Evolutionary conservation across 2,797 vertebrate species (phyloP).

Genomic region (Lithobates sylvaticus): DNA sequence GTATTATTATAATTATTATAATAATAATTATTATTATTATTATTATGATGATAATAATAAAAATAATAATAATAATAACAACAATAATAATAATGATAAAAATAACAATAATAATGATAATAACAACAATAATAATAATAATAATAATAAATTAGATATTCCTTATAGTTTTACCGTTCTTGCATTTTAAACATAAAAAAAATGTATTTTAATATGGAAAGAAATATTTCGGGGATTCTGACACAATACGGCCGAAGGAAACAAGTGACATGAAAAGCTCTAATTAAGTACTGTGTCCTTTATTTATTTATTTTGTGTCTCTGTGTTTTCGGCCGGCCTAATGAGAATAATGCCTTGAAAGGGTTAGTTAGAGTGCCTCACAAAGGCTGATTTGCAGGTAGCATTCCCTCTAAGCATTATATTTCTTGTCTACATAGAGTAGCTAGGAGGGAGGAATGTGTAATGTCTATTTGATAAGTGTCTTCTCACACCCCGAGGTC

Average conservation of each 20-base stretch:
- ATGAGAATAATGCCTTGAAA: constrained; percentile 28
- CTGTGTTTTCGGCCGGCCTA: constrained; percentile 20
- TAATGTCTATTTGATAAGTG: constrained; percentile 77
- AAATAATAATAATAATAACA: no score
- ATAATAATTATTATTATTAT: no score
- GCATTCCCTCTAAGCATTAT: constrained; percentile 71
- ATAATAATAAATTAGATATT: neutral
- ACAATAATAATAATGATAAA: no score
- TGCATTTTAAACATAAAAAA: neutral
- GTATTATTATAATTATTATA: no score
- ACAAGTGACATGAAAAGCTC: constrained; percentile 13
- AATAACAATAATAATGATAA: no score
- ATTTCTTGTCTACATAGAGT: constrained; percentile 65
- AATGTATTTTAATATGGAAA: neutral
- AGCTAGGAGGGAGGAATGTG: constrained; percentile 66
- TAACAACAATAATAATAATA: no score
- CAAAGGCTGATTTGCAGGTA: constrained; percentile 67
- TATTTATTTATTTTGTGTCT: neutral
- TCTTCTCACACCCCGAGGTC: constrained; percentile 78
- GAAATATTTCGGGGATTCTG: neutral
- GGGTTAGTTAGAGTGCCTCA: constrained; percentile 57
- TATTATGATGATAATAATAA: no score
- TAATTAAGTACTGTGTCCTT: constrained; percentile 27
- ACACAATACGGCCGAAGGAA: constrained; percentile 1
- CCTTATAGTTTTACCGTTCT: neutral